A percentile compares a stretch with the other conserved stretches of the same genome.
These are phyloP conservation scores for Lipophrys pholis DNA, from an alignment of 2,113 vertebrate genomes.

Conservation along the genomic window DNA sequence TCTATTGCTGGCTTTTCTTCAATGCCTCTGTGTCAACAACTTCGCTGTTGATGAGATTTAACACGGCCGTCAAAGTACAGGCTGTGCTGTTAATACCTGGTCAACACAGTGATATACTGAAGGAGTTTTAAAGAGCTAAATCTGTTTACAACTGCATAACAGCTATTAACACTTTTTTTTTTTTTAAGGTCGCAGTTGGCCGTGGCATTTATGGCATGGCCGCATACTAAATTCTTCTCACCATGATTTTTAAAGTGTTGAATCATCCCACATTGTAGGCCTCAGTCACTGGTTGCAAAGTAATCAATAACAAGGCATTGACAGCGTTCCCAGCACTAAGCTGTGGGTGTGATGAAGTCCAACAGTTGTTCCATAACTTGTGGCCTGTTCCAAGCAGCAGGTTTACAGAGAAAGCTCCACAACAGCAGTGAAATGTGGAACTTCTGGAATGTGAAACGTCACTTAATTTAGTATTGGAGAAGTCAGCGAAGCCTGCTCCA, in stretches of 20 bases:
- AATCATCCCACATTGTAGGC: background rate
- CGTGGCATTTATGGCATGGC: background rate
- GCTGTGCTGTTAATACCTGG: conserved; percentile 19
- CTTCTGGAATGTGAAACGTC: too few relatives aligned
- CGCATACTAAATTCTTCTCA: conserved; percentile 3
- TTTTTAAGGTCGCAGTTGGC: background rate
- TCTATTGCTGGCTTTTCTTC: background rate
- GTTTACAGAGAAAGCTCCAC: background rate
- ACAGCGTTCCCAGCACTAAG: conserved; percentile 82
- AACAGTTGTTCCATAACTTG: conserved; percentile 10
- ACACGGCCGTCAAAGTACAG: background rate
- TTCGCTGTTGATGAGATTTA: conserved; percentile 15
- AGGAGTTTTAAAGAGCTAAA: conserved; percentile 11
- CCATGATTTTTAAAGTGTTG: background rate
- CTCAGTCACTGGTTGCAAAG: conserved; percentile 82
- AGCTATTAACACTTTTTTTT: conserved; percentile 31
- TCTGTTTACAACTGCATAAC: conserved; percentile 26
- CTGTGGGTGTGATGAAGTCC: conserved; percentile 8
- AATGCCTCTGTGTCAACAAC: conserved; percentile 9
- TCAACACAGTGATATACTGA: conserved; percentile 32
- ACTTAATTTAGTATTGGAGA: background rate
- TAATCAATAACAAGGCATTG: conserved; percentile 79
- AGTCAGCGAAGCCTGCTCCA: conserved; percentile 26
- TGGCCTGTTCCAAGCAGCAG: conserved; percentile 1
- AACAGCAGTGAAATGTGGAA: background rate